Evolutionary conservation across 2,113 vertebrate species (phyloP).

Genomic region (mouse (Mus musculus)): DNA sequence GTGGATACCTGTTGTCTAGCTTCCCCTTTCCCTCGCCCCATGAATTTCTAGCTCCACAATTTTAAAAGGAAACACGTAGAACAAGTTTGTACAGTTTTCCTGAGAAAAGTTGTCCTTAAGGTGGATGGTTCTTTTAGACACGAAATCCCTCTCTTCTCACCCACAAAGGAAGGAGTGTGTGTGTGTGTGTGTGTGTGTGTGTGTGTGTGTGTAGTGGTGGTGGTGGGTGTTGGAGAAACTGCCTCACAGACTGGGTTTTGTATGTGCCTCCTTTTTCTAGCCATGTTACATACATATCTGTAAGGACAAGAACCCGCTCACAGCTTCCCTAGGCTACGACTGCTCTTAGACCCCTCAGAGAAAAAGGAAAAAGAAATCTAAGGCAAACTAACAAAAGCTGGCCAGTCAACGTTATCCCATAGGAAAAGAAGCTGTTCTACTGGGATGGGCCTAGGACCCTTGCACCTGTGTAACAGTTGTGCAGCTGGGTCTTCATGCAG

Average conservation of each 20-base stretch:
- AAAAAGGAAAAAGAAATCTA: not conserved
- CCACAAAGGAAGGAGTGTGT: not conserved
- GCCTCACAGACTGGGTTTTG: not conserved
- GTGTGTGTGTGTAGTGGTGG: too few relatives aligned
- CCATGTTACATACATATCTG: not conserved
- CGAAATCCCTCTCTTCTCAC: not conserved
- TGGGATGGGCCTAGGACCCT: too few relatives aligned
- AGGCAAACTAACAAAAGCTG: not conserved
- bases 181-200: too few relatives aligned
- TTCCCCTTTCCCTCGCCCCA: rapidly evolving
- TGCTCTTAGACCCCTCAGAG: not conserved
- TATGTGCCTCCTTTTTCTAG: too few relatives aligned
- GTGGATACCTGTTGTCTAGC: not conserved
- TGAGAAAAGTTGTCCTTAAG: not conserved
- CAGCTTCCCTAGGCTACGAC: not conserved
- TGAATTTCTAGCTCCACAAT: not conserved
- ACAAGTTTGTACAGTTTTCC: not conserved
- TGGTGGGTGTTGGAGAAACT: too few relatives aligned
- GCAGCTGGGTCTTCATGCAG: too few relatives aligned
- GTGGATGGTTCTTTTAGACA: not conserved
- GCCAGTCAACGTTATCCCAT: not conserved
- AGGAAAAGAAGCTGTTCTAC: not conserved
- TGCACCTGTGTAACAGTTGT: too few relatives aligned
- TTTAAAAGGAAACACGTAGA: not conserved
- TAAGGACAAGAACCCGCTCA: not conserved